A percentile compares a stretch with the other conserved stretches of the same genome.
phyloP scores from a whole-genome alignment of 2,113 vertebrate species.

The Vombatus ursinus region DNA sequence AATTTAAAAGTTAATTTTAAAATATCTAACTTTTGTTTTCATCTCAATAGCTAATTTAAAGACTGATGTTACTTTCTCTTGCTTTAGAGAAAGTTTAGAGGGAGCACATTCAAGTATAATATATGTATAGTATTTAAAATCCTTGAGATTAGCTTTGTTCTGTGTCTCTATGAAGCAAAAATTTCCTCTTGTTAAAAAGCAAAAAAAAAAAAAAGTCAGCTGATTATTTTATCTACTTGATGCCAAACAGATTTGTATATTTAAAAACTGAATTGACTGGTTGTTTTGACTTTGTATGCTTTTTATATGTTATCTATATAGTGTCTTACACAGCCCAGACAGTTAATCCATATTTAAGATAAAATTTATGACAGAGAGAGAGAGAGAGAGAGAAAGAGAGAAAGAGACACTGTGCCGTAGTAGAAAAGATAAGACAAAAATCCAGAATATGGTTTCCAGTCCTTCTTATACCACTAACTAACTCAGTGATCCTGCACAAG shows the following conservation, averaged over 20 bases:
- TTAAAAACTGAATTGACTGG: background rate
- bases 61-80: background rate
- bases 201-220: background rate
- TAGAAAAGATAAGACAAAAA: background rate
- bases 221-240: background rate
- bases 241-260: background rate
- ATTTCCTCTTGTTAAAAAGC: background rate
- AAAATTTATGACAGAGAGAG: background rate
- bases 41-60: background rate
- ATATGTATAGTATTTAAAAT: background rate
- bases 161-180: background rate
- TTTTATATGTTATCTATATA: background rate
- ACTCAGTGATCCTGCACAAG: background rate
- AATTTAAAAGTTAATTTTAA: background rate
- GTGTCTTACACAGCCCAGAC: background rate
- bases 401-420: background rate
- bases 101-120: background rate
- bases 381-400: too few species aligned
- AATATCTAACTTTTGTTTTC: background rate
- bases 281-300: background rate
- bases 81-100: background rate
- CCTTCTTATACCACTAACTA: background rate
- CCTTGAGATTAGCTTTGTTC: background rate
- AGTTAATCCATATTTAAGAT: background rate
- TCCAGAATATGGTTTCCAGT: background rate